Conservation (phyloP, 2,113 vertebrate species). For the Furnarius figulus region DNA sequence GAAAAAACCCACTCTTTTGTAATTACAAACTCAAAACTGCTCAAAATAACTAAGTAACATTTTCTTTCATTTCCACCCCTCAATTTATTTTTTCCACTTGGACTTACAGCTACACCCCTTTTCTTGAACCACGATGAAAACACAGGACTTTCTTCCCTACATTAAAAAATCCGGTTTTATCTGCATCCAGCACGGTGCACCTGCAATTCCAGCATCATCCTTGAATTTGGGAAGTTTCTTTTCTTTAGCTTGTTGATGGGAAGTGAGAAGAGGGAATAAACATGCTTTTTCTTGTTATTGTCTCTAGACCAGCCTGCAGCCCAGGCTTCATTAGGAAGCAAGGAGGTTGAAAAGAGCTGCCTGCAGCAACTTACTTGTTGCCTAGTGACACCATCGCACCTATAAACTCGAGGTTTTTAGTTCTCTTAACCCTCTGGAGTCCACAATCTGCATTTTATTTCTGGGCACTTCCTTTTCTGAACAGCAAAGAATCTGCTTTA, state of each 20-base stretch:
- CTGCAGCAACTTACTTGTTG: slow-evolving; percentile 56
- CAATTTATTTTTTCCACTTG: background rate
- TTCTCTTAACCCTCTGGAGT: slow-evolving; percentile 21
- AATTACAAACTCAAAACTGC: background rate
- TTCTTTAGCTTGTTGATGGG: background rate
- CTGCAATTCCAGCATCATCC: background rate
- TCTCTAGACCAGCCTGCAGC: background rate
- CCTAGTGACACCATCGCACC: slow-evolving; percentile 57
- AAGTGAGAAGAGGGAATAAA: background rate
- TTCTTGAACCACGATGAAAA: background rate
- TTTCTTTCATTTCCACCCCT: fast-evolving
- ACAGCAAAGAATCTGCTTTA: background rate
- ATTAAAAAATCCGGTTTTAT: background rate
- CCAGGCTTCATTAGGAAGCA: background rate
- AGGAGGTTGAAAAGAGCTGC: slow-evolving; percentile 12
- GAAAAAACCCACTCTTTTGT: background rate
- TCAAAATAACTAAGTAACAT: background rate
- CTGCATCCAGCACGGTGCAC: background rate
- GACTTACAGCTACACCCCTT: background rate
- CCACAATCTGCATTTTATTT: background rate
- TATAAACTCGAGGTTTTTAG: slow-evolving; percentile 10
- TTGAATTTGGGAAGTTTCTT: background rate
- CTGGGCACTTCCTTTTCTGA: background rate
- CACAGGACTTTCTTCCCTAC: background rate
- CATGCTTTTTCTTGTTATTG: background rate